Conservation (phyloP, 2,888 invertebrate species). For the Stenodema calcarata region DNA sequence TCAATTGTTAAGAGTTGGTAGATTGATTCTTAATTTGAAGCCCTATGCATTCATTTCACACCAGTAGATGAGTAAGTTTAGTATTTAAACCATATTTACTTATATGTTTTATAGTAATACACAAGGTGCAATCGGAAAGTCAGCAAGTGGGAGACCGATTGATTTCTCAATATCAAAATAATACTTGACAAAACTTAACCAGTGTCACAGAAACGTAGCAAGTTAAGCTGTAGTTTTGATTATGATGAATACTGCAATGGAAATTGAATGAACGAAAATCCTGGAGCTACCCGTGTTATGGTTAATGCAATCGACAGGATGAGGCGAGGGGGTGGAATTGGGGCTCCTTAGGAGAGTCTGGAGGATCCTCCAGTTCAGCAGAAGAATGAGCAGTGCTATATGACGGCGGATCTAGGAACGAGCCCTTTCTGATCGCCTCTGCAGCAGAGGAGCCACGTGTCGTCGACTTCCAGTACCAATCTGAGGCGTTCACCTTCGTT, state of each 20-base stretch:
- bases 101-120: background rate
- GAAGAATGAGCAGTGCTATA: slow-evolving; percentile 52
- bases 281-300: background rate
- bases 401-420: slow-evolving; percentile 74
- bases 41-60: background rate
- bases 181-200: background rate
- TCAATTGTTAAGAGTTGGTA: background rate
- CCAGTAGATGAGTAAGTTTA: background rate
- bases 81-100: background rate
- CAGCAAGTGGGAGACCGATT: background rate
- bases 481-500: slow-evolving; percentile 77
- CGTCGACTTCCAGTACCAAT: slow-evolving; percentile 77
- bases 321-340: background rate
- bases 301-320: background rate
- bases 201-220: background rate
- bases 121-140: background rate
- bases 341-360: background rate
- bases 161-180: background rate
- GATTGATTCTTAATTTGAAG: background rate
- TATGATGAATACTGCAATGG: background rate
- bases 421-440: slow-evolving; percentile 78
- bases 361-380: background rate
- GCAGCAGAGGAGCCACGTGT: slow-evolving; percentile 77
- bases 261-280: background rate
- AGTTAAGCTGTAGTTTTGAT: background rate